Evolutionary conservation across 2,888 invertebrate species (phyloP), one percentile per base, ranked within the genome.

Genomic region (Abrostola triplasia): DNA sequence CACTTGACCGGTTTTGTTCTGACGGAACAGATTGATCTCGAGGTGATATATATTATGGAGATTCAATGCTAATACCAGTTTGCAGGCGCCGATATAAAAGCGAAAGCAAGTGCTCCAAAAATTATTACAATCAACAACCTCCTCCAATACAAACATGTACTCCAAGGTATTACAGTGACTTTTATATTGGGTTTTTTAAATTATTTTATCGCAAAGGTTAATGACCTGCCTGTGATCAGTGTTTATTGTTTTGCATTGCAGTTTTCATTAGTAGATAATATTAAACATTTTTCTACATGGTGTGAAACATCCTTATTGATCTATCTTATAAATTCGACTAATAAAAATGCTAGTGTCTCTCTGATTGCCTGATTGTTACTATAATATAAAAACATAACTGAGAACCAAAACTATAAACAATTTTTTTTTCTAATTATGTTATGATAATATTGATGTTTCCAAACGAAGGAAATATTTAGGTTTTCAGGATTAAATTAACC

Each of bases 111-210:
- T 87, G 88, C 83, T 85, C 81, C 84, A 82, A 88, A 90, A 89
- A 86, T 82, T 88, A 92, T 90, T 89, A 89, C 84, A 85, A 84
- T 85, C 83, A 79, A 76, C 83, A 84, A 80, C 85, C 84, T 83
- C 87, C 73, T 77, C 81, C 88, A 84, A 85, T 79, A 84, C 84
- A 87, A 92, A 88, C 92, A 92, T 92, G 93, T 93, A 87, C 89
- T 80, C 92, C 82, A 92, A 92, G 92, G 92, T 93, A 90, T 82
- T 73, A 38, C 42, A 37, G 51, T 37, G 53, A 64, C 60, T 59
- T 69, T 55, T 48, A 60, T 60, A 59, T 67, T 55, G 57, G 10
- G 9, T 44, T 56, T 52, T 58, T 52, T 49, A 41, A 66, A 6
- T 11, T 41, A 5, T 37, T 41, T 66, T 36, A 6, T 48, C 13